These are phyloP conservation scores for Lepidonotus clava DNA, from an alignment of 2,888 invertebrate genomes.

Conservation along the genomic window DNA sequence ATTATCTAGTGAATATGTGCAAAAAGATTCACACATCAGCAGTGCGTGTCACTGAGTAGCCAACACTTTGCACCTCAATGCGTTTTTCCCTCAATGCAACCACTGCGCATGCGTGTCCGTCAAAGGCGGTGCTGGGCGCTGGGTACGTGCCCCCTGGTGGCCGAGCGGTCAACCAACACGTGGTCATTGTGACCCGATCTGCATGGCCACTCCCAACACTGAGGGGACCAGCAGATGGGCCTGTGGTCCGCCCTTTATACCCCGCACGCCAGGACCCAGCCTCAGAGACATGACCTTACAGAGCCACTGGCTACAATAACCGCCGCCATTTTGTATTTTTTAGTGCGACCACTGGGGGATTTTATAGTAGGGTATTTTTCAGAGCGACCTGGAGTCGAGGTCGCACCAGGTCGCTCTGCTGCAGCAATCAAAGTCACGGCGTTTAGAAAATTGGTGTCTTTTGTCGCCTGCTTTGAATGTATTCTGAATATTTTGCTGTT, in stretches of 20 bases:
- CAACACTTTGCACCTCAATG: too few relatives aligned
- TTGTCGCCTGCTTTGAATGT: too few relatives aligned
- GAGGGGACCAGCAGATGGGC: background rate
- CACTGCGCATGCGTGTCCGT: background rate
- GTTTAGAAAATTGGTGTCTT: background rate
- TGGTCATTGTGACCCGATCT: slow-evolving; percentile 2
- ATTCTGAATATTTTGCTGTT: too few relatives aligned
- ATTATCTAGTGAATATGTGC: too few relatives aligned
- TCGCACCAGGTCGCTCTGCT: background rate
- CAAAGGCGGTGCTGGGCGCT: background rate
- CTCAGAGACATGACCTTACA: too few relatives aligned
- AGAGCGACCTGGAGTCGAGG: too few relatives aligned
- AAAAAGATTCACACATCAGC: too few relatives aligned
- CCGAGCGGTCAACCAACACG: background rate
- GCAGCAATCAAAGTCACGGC: background rate
- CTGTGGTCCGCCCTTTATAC: background rate
- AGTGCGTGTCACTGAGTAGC: too few relatives aligned
- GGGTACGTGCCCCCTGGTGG: background rate
- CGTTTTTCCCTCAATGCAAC: too few relatives aligned
- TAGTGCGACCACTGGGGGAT: too few relatives aligned
- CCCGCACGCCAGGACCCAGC: too few relatives aligned
- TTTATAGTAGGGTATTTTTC: too few relatives aligned
- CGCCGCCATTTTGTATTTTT: background rate
- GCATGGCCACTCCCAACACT: background rate
- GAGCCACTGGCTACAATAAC: background rate